Base-by-base conservation (phyloP, 2,113 vertebrate genomes). In the Pungitius pungitius region DNA sequence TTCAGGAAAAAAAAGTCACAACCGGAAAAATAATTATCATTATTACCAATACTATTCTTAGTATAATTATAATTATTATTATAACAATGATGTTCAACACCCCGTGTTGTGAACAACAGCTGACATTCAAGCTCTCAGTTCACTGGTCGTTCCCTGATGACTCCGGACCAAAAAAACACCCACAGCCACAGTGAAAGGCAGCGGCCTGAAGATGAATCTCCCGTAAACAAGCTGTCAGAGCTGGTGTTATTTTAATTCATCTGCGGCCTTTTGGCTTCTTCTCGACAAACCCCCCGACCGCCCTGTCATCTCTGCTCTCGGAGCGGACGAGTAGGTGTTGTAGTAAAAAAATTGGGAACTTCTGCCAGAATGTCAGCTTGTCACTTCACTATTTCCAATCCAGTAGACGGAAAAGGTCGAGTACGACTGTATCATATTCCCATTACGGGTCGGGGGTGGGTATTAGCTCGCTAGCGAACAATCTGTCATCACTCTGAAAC, bases 241-340 rank as follows among this genome's bases (percentile, higher is more conserved):
- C 20, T 80, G 77, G 80, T 77, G 77, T 12, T 82, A 68, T 82
- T 80, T 78, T 82, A 65, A 52, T 24, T 71, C 78, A 80, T 78
- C n/a, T 71, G 45, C 82, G 72, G 73, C 60, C 64, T 78, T 78
- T 57, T 75, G 69, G 61, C 47, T 60, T 74, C 33, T 52, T 24
- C 65, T 74, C 74, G 77, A 81, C 70, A 59, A 42, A 45, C 39
- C 52, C 51, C 39, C 11, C 26, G 42, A 75, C 78, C 62, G 75
- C 73, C 82, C 70, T 30, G 65, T 47, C 70, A 80, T 81, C 82
- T 81, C 76, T 76, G 43, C 62, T 60, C 59, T 20, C 63, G 70
- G n/a, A n/a, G 60, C 70, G 75, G 65, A 80, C 3, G 20, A 15
- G 61, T 45, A 56, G 55, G 64, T 75, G 42, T 76, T 80, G 76